Evolutionary conservation across 2,888 invertebrate species (phyloP).

Genomic region (Tineola bisselliella): DNA sequence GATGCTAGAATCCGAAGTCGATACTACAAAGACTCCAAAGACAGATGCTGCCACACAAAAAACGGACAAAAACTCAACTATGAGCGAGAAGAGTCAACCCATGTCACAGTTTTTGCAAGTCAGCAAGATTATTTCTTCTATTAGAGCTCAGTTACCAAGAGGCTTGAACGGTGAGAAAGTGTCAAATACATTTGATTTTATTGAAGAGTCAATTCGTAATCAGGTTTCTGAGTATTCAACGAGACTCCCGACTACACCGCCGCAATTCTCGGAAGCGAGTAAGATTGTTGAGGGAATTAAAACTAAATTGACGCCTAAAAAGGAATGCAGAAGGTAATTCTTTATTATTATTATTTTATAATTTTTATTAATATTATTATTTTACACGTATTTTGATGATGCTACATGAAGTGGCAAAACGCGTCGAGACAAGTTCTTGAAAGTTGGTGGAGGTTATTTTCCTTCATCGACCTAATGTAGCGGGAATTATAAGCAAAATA

Average conservation of each 20-base stretch:
- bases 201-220: constrained; percentile 51
- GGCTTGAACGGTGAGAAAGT: constrained; percentile 46
- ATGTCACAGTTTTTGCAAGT: constrained; percentile 58
- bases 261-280: constrained; percentile 57
- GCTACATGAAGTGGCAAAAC: too few species aligned
- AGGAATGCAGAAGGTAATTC: not conserved
- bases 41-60: too few species aligned
- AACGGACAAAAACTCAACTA: not conserved
- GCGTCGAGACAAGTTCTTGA: too few species aligned
- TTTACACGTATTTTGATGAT: too few species aligned
- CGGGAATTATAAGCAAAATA: too few species aligned
- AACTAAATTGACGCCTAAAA: constrained; percentile 32
- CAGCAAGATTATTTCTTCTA: constrained; percentile 55
- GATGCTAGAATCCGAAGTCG: not conserved
- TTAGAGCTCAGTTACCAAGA: constrained; percentile 54
- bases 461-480: too few species aligned
- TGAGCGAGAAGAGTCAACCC: constrained; percentile 27
- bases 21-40: not conserved
- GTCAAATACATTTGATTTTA: constrained; percentile 55
- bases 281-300: constrained; percentile 56
- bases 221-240: constrained; percentile 51
- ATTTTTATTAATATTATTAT: too few species aligned
- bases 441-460: too few species aligned
- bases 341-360: too few species aligned
- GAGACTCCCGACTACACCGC: constrained; percentile 55